Conservation (phyloP, 2,888 invertebrate genomes). For the Julus scandinavius region DNA sequence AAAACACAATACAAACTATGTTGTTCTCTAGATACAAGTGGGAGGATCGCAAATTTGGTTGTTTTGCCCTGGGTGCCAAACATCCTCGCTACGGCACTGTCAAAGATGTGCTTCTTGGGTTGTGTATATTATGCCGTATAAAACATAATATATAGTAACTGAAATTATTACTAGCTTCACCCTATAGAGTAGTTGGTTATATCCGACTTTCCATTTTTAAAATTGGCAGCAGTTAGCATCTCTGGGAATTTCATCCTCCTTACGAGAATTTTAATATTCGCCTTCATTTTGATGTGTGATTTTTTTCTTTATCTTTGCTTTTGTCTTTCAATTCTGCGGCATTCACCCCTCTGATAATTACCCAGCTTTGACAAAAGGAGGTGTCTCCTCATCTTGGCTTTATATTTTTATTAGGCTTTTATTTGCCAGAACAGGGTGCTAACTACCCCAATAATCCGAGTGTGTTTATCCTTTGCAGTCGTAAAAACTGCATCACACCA, state of each 20-base stretch:
- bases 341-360: not conserved
- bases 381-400: not conserved
- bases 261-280: not conserved
- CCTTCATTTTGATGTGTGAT: not conserved
- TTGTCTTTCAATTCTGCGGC: not conserved
- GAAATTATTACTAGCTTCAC: not conserved
- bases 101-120: no score
- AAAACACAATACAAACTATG: no score
- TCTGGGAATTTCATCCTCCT: not conserved
- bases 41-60: no score
- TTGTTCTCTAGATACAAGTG: no score
- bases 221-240: not conserved
- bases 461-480: not conserved
- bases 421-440: not conserved
- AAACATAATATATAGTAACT: no score
- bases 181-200: not conserved
- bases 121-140: no score
- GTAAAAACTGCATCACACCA: constrained; percentile 1
- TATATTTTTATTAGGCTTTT: constrained; percentile 26
- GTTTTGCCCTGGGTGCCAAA: no score
- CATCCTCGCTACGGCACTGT: no score
- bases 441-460: constrained; percentile 31
- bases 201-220: not conserved
- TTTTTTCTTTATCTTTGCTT: not conserved
- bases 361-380: constrained; percentile 19